These are phyloP conservation scores for Meloidogyne exigua DNA, from an alignment of 1,140 invertebrate genomes.

Conservation along the genomic window DNA sequence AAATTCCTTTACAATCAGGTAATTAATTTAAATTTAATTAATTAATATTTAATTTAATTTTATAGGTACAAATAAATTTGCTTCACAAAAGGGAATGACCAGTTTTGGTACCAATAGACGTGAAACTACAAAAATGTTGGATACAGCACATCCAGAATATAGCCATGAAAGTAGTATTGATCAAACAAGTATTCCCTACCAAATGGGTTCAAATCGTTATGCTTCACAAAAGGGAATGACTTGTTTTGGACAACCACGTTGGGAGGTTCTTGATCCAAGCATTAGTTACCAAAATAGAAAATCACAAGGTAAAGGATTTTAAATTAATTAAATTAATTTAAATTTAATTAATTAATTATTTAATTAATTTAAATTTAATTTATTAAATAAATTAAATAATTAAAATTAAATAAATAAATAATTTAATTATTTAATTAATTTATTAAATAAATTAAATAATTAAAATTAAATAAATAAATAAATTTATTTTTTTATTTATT, in stretches of 20 bases:
- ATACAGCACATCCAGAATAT: slow-evolving; percentile 52
- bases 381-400: too few species aligned
- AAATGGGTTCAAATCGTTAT: slow-evolving; percentile 64
- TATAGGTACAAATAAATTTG: slow-evolving; percentile 60
- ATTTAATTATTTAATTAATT: background rate
- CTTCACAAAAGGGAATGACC: slow-evolving; percentile 63
- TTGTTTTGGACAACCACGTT: slow-evolving; percentile 62
- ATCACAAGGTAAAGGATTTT: slow-evolving; percentile 51
- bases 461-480: too few species aligned
- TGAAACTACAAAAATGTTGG: slow-evolving; percentile 59
- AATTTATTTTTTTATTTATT: too few species aligned
- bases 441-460: too few species aligned
- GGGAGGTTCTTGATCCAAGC: slow-evolving; percentile 63
- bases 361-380: background rate
- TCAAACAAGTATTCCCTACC: slow-evolving; percentile 57
- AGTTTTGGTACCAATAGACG: slow-evolving; percentile 62
- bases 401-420: too few species aligned
- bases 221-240: slow-evolving; percentile 64
- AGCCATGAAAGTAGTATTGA: slow-evolving; percentile 55
- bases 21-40: background rate
- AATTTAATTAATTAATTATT: background rate
- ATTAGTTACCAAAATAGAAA: slow-evolving; percentile 64
- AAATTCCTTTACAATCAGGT: slow-evolving; percentile 61
- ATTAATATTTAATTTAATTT: background rate
- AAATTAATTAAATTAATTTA: too few species aligned